A percentile compares a stretch with the other conserved stretches of the same genome.
phyloP scores from a whole-genome alignment of 2,888 invertebrate species.

The Napeogenes inachia region DNA sequence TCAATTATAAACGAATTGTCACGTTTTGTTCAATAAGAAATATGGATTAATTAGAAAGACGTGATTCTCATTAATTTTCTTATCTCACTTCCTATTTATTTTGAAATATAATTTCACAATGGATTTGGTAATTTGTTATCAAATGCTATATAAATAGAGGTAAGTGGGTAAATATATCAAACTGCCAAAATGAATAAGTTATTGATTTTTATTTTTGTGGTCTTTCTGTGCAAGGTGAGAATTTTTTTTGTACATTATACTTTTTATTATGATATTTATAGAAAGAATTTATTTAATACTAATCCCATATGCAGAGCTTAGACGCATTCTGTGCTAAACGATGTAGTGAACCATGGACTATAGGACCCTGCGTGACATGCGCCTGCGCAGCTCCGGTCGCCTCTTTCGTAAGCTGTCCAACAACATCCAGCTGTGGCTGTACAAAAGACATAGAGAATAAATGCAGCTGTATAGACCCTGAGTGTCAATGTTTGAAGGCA shows the following conservation, averaged over 20 bases:
- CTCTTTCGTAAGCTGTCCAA: conserved; percentile 31
- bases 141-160: not conserved
- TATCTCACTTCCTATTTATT: not conserved
- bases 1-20: too few species aligned
- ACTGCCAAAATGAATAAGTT: conserved; percentile 26
- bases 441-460: not conserved
- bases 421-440: conserved; percentile 15
- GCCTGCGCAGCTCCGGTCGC: conserved; percentile 28
- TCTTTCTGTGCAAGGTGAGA: conserved; percentile 36
- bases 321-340: conserved; percentile 33
- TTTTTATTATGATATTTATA: not conserved
- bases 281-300: not conserved
- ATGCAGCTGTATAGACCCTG: conserved; percentile 20
- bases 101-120: not conserved
- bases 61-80: not conserved
- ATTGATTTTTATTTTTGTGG: conserved; percentile 19
- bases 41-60: not conserved
- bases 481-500: conserved; percentile 33
- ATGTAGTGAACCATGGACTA: conserved; percentile 31
- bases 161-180: conserved; percentile 5
- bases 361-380: conserved; percentile 25
- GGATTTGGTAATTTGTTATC: not conserved
- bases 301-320: conserved; percentile 34
- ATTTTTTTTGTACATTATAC: not conserved
- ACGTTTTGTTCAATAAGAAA: too few species aligned